A percentile compares a stretch with the other conserved stretches of the same genome.
phyloP scores from a whole-genome alignment of 2,797 vertebrate species.

The Hydrocynus forskahlii region DNA sequence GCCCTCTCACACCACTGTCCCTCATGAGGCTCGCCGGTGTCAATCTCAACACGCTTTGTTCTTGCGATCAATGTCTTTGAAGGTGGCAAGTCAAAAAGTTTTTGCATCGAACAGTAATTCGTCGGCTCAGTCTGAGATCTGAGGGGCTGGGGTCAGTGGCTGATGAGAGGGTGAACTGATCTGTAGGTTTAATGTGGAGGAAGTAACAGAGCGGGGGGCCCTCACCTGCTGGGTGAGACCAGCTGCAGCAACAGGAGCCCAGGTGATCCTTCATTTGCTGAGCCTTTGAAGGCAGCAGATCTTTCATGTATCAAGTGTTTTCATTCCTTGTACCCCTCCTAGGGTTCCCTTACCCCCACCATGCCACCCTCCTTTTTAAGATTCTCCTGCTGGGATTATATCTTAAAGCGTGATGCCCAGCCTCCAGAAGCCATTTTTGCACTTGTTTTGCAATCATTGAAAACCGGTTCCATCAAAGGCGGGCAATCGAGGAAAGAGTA shows the following conservation, averaged over 20 bases:
- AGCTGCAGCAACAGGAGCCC: conserved; percentile 62
- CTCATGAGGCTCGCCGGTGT: conserved; percentile 25
- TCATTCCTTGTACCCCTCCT: conserved; percentile 60
- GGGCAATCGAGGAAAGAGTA: conserved; percentile 44
- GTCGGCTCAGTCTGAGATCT: conserved; percentile 24
- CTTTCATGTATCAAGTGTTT: conserved; percentile 71
- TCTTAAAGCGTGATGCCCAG: conserved; percentile 66
- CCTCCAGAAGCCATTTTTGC: conserved; percentile 68
- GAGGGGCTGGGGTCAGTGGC: conserved; percentile 56
- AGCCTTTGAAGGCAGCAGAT: conserved; percentile 46
- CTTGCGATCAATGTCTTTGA: conserved; percentile 29
- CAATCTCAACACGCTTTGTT: conserved; percentile 32
- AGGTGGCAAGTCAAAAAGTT: conserved; percentile 26
- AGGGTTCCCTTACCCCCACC: conserved; percentile 20
- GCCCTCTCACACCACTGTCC: conserved; percentile 55
- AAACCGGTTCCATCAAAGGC: conserved; percentile 55
- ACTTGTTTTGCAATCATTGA: conserved; percentile 62
- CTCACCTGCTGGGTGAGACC: conserved; percentile 66
- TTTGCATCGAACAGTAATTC: conserved; percentile 12
- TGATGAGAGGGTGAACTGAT: conserved; percentile 70
- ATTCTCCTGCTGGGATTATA: conserved; percentile 69
- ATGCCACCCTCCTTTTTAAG: conserved; percentile 53
- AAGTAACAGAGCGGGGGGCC: conserved; percentile 59
- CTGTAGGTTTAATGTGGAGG: conserved; percentile 63
- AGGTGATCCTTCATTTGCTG: conserved; percentile 56